Evolutionary conservation across 2,888 invertebrate species (phyloP), one percentile per base, ranked within the genome.

Genomic region (Dioctria rufipes): DNA sequence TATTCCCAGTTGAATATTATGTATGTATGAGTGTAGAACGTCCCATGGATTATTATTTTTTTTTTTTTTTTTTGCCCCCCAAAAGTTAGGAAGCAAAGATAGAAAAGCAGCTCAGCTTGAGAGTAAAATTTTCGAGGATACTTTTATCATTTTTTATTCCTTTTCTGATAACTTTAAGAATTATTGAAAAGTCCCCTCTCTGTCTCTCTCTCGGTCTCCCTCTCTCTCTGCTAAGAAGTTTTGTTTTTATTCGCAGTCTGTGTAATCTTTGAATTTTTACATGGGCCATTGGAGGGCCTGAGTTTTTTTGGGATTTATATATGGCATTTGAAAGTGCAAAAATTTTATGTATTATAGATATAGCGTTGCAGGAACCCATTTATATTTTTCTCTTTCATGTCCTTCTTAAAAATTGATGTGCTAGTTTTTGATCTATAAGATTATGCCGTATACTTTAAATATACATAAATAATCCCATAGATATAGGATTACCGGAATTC

Each of bases 1-100:
- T 73, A 73, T 60, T 73, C 73, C 73, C 73, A 42, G 42, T 9
- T 58, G 73, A 73, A 42, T 73, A 73, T 73, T 25, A 25, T 25
- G 25, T 25, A 25, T 25, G 25, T 25, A 25, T 25, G 25, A 25
- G 25, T 25, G 58, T 40, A 58, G 42, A 73, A 42, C 73, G 51
- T 58, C 58, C 73, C 73, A 73, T 73, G 73, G 58, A 58, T 61
- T 71, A 51, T 46, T 73, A 4, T 73, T 51, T 42, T 58, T 42
- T 73, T 60, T 73, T 73, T 61, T 73, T 51, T 42, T 58, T 42
- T 73, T 60, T 73, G 40, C 58, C 73, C 58, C 39, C 4, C n/a
- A 39, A 61, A 61, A 61, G 39, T 54, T 54, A 54, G 54, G 61
- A 39, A 39, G 37, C 39, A 5, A 25, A 61, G 61, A 61, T 61